phyloP scores from a whole-genome alignment of 2,888 invertebrate species.

The Apomyelois bistriatella region DNA sequence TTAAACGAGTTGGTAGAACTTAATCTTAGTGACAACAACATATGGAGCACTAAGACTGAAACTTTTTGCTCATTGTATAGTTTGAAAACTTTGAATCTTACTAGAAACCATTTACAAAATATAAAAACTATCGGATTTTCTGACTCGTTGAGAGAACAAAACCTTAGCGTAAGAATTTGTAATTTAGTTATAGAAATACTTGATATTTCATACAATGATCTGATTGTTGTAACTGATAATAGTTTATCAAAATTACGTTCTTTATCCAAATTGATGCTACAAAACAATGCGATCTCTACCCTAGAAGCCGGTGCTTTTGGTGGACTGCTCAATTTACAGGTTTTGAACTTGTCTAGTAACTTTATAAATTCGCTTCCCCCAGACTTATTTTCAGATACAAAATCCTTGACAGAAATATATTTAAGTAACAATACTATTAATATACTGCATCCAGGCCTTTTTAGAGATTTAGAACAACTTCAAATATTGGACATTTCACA shows the following conservation, averaged over 20 bases:
- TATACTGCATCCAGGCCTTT: constrained; percentile 85
- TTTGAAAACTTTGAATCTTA: constrained; percentile 85
- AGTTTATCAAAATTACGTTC: constrained; percentile 85
- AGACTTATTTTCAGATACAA: constrained; percentile 84
- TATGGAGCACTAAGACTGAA: constrained; percentile 86
- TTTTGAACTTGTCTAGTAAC: constrained; percentile 90
- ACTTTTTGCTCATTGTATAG: constrained; percentile 86
- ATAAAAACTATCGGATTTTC: constrained; percentile 86
- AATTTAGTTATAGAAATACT: constrained; percentile 84
- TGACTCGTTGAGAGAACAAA: constrained; percentile 81
- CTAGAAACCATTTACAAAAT: constrained; percentile 89
- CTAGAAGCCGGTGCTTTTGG: constrained; percentile 86
- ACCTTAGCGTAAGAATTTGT: constrained; percentile 82
- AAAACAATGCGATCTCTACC: constrained; percentile 87
- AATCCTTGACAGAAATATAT: constrained; percentile 83
- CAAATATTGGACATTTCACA: constrained; percentile 85
- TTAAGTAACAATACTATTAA: constrained; percentile 88
- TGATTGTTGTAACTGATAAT: constrained; percentile 84
- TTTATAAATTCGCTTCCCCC: constrained; percentile 86
- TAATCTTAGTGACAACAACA: constrained; percentile 87
- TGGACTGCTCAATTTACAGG: constrained; percentile 83
- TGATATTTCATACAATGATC: constrained; percentile 87
- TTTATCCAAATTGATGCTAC: constrained; percentile 83
- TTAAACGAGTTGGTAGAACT: constrained; percentile 83
- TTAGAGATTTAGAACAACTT: constrained; percentile 85